Evolutionary conservation across 2,797 vertebrate species (phyloP).

Genomic region (Babyrousa celebensis): DNA sequence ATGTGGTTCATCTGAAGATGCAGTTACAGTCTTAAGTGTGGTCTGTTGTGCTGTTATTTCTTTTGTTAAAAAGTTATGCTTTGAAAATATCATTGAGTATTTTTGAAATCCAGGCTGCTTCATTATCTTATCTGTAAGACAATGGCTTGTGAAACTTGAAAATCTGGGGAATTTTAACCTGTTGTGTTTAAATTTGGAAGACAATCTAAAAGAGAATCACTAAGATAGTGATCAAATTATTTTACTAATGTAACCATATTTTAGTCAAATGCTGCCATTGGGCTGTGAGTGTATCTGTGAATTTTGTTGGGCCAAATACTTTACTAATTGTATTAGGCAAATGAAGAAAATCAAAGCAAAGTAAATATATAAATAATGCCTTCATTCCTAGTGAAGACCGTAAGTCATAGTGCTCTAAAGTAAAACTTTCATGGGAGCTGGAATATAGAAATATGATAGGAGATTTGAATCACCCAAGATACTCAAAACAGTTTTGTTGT

Average conservation of each 20-base stretch:
- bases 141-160: not conserved
- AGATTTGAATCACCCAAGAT: not conserved
- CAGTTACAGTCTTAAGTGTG: not conserved
- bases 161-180: not conserved
- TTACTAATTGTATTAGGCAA: conserved; percentile 10
- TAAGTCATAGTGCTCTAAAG: not conserved
- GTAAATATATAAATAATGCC: not conserved
- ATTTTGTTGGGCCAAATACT: not conserved
- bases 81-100: not conserved
- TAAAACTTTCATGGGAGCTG: not conserved
- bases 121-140: not conserved
- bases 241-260: conserved; percentile 7
- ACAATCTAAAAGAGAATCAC: not conserved
- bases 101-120: not conserved
- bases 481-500: not conserved
- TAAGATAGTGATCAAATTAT: not conserved
- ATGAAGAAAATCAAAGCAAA: not conserved
- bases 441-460: not conserved
- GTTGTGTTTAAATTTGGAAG: not conserved
- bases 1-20: not conserved
- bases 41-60: not conserved
- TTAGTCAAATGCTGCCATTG: not conserved
- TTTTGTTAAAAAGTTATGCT: not conserved
- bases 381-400: not conserved
- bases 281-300: not conserved